Conservation (phyloP, 1,140 invertebrate species). For the Pantala flavescens region DNA sequence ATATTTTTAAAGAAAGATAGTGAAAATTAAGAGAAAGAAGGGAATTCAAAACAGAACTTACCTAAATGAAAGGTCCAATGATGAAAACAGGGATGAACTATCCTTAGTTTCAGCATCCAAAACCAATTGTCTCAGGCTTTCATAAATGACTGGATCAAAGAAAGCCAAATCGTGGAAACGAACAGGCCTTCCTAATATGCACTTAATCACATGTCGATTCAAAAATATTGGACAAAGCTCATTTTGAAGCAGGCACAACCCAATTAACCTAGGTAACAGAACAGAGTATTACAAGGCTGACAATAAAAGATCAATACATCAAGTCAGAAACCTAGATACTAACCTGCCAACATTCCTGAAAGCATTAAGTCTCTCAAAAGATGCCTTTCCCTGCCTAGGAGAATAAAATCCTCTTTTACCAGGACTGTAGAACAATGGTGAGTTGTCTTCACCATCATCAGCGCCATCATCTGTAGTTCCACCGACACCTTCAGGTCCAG, state of each 20-base stretch:
- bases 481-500: slow-evolving; percentile 22
- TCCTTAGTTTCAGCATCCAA: slow-evolving; percentile 83
- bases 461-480: slow-evolving; percentile 12
- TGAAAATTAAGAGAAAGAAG: neutral
- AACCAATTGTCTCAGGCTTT: slow-evolving; percentile 88
- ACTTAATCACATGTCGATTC: slow-evolving; percentile 96
- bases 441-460: slow-evolving; percentile 57
- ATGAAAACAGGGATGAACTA: slow-evolving; percentile 70
- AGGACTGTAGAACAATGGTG: slow-evolving; percentile 93
- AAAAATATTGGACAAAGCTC: slow-evolving; percentile 95
- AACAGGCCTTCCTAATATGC: slow-evolving; percentile 80
- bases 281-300: too few relatives aligned
- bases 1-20: too few relatives aligned
- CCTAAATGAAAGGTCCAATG: slow-evolving; percentile 92
- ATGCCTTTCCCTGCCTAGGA: slow-evolving; percentile 80
- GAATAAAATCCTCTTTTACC: slow-evolving; percentile 95
- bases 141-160: slow-evolving; percentile 95
- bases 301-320: too few relatives aligned
- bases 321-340: slow-evolving; percentile 22
- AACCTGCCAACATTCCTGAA: slow-evolving; percentile 97
- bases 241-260: slow-evolving; percentile 93
- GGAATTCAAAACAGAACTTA: slow-evolving; percentile 35
- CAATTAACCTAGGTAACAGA: slow-evolving; percentile 64
- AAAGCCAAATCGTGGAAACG: slow-evolving; percentile 98
- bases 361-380: slow-evolving; percentile 86